phyloP scores from a whole-genome alignment of 2,797 vertebrate genomes.

The Hoplostethus atlanticus region DNA sequence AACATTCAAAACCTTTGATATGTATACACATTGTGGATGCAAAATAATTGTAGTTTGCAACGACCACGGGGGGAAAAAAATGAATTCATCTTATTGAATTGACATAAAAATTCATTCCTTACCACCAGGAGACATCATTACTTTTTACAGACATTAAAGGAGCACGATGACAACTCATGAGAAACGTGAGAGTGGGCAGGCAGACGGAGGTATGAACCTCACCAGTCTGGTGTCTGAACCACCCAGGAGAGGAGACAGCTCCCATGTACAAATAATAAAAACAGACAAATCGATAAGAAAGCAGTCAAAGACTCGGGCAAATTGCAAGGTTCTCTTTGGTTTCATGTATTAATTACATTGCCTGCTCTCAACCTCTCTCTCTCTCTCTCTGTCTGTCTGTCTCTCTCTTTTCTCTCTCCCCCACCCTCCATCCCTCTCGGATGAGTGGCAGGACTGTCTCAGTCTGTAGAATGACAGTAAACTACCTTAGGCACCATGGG shows the following conservation, averaged over 20 bases:
- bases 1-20: too few species aligned
- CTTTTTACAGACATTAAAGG: too few species aligned
- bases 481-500: slow-evolving; percentile 2
- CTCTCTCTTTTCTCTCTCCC: too few species aligned
- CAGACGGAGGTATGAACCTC: not conserved
- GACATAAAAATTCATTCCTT: too few species aligned
- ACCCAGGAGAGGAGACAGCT: slow-evolving; percentile 4
- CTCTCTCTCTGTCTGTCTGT: not conserved
- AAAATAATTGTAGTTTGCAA: too few species aligned
- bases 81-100: too few species aligned
- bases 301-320: not conserved
- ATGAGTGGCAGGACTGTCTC: not conserved
- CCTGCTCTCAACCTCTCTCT: not conserved
- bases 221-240: not conserved
- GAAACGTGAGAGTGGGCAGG: too few species aligned
- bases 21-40: too few species aligned
- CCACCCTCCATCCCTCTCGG: not conserved
- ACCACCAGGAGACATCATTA: too few species aligned
- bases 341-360: slow-evolving; percentile 3
- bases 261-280: slow-evolving; percentile 4
- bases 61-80: too few species aligned
- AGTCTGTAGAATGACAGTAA: slow-evolving; percentile 2
- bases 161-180: too few species aligned
- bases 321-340: slow-evolving; percentile 11
- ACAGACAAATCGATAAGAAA: slow-evolving; percentile 5